Evolutionary conservation across 2,113 vertebrate species (phyloP).

Genomic region (Pollachius pollachius): DNA sequence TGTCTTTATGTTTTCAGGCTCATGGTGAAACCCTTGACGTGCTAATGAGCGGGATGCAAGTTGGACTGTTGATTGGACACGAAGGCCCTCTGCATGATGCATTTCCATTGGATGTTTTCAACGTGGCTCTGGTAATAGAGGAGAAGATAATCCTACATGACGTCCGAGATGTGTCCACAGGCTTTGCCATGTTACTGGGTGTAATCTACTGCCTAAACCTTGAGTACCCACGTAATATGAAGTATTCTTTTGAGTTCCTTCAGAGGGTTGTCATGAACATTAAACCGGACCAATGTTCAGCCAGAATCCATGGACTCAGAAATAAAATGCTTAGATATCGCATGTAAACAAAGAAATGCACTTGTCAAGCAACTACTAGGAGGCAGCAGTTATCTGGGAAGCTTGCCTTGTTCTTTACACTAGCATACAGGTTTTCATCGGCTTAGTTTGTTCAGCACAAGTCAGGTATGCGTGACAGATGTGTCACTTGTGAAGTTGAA

Average conservation of each 20-base stretch:
- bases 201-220: slow-evolving; percentile 30
- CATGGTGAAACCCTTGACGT: slow-evolving; percentile 27
- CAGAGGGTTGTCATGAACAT: no score
- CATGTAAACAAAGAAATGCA: no score
- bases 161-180: slow-evolving; percentile 14
- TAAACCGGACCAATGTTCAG: no score
- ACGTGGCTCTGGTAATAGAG: slow-evolving; percentile 19
- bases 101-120: slow-evolving; percentile 18
- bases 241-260: neutral
- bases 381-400: neutral
- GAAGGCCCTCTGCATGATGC: slow-evolving; percentile 30
- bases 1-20: slow-evolving; percentile 12
- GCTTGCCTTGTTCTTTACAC: no score
- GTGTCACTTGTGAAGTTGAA: no score
- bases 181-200: slow-evolving; percentile 24
- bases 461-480: neutral
- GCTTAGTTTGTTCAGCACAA: neutral
- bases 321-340: no score
- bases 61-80: slow-evolving; percentile 15
- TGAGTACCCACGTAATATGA: slow-evolving; percentile 4
- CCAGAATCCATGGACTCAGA: no score
- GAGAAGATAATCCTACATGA: slow-evolving; percentile 19
- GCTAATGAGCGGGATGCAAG: slow-evolving; percentile 11
- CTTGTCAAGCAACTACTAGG: no score
- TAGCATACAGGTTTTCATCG: neutral